phyloP scores from a whole-genome alignment of 2,797 vertebrate species.

The Typhlichthys eigenmanni region DNA sequence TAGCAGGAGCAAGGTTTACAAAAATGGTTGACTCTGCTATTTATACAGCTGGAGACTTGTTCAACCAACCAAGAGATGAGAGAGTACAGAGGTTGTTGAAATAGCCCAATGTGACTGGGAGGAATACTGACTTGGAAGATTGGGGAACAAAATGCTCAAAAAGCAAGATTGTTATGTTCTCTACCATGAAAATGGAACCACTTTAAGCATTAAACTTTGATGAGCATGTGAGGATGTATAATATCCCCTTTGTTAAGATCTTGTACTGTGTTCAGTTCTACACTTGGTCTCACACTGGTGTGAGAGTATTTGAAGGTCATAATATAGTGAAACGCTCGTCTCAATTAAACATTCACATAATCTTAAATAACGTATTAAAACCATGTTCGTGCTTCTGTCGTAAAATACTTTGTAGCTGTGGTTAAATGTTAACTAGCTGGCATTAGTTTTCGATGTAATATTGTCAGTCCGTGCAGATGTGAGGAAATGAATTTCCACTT shows the following conservation, averaged over 20 bases:
- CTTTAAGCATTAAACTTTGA: constrained; percentile 77
- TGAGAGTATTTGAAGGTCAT: constrained; percentile 10
- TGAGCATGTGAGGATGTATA: constrained; percentile 62
- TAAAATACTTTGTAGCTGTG: not conserved
- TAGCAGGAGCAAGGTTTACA: constrained; percentile 39
- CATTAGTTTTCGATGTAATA: constrained; percentile 9
- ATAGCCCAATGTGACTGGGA: constrained; percentile 41
- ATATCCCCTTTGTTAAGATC: constrained; percentile 46
- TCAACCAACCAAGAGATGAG: constrained; percentile 31
- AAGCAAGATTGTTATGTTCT: constrained; percentile 68
- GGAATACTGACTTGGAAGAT: constrained; percentile 27
- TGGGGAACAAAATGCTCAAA: constrained; percentile 45
- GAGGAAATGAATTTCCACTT: too few relatives aligned
- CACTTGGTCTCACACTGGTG: constrained; percentile 38
- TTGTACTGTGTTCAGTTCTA: constrained; percentile 22
- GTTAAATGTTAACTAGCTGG: constrained; percentile 1
- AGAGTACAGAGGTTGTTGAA: constrained; percentile 39
- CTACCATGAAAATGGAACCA: constrained; percentile 73
- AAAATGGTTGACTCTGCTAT: constrained; percentile 37
- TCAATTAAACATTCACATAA: too few relatives aligned
- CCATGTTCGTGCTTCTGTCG: too few relatives aligned
- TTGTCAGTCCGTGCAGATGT: constrained; percentile 20
- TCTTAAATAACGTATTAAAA: too few relatives aligned
- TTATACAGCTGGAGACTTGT: constrained; percentile 34
- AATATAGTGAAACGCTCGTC: constrained; percentile 9